Conservation (phyloP, 2,888 invertebrate species). For the Drosophila picticornis region DNA sequence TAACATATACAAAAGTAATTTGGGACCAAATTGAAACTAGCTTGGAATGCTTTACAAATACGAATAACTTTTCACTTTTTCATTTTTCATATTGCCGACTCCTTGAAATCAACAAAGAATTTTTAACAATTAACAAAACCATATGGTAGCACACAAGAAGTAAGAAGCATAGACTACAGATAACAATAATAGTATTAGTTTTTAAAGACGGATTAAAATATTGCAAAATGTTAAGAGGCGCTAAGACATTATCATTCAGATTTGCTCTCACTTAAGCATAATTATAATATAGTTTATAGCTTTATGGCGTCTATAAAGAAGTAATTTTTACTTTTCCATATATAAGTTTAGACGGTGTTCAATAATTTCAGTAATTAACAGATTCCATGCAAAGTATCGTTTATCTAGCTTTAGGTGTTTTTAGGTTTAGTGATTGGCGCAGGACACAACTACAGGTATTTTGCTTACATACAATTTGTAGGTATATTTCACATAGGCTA, state of each 20-base stretch:
- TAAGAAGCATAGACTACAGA: slow-evolving; percentile 32
- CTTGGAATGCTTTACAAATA: slow-evolving; percentile 75
- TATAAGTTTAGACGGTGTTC: slow-evolving; percentile 30
- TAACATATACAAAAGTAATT: slow-evolving; percentile 67
- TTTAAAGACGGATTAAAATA: slow-evolving; percentile 66
- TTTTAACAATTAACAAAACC: slow-evolving; percentile 52
- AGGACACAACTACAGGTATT: slow-evolving; percentile 73
- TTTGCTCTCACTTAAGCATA: slow-evolving; percentile 47
- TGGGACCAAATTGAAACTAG: slow-evolving; percentile 69
- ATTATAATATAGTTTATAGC: slow-evolving; percentile 48
- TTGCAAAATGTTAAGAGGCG: slow-evolving; percentile 63
- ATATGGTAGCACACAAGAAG: slow-evolving; percentile 27
- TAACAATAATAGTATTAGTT: slow-evolving; percentile 45
- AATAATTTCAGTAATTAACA: slow-evolving; percentile 45
- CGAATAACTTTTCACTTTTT: slow-evolving; percentile 15
- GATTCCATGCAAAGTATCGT: slow-evolving; percentile 39
- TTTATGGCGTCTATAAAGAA: slow-evolving; percentile 52
- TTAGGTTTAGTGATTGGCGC: slow-evolving; percentile 64
- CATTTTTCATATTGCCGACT: slow-evolving; percentile 14
- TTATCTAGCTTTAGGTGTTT: slow-evolving; percentile 37
- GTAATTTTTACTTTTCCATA: slow-evolving; percentile 6
- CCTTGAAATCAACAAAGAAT: slow-evolving; percentile 47
- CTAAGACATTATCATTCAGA: slow-evolving; percentile 27
- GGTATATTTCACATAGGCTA: slow-evolving; percentile 66
- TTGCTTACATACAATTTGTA: slow-evolving; percentile 54